Conservation (phyloP, 2,113 vertebrate genomes). For the Tachuris rubrigastra region DNA sequence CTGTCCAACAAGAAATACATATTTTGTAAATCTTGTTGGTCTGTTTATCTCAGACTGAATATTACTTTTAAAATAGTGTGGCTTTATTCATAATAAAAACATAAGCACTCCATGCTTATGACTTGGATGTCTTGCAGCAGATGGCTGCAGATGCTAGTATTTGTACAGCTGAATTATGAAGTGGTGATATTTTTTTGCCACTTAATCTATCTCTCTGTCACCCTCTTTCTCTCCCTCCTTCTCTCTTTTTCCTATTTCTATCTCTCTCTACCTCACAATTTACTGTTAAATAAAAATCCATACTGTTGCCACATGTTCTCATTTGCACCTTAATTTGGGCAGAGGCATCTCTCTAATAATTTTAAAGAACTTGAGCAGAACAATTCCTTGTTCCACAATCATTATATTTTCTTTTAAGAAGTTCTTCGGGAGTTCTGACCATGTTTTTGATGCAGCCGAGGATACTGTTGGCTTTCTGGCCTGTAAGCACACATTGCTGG, state of each 20-base stretch:
- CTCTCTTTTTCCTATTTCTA: neutral
- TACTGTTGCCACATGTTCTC: neutral
- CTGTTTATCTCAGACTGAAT: neutral
- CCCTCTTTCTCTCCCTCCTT: neutral
- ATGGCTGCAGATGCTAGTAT: neutral
- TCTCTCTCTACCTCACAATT: neutral
- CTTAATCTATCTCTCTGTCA: neutral
- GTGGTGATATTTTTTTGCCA: neutral
- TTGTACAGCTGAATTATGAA: neutral
- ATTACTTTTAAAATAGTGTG: neutral
- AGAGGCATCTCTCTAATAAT: neutral
- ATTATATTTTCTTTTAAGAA: neutral
- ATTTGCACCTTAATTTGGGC: neutral
- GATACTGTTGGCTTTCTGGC: neutral
- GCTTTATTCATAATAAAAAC: neutral
- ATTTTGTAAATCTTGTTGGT: neutral
- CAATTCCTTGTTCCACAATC: neutral
- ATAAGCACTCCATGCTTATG: neutral
- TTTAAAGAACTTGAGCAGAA: neutral
- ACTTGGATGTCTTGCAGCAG: neutral
- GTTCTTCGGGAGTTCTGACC: neutral
- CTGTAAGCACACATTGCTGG: neutral
- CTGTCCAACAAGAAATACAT: neutral
- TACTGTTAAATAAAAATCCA: neutral
- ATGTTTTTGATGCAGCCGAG: neutral